Conservation (phyloP, 1,140 invertebrate species). For the Drosophila guanche region DNA sequence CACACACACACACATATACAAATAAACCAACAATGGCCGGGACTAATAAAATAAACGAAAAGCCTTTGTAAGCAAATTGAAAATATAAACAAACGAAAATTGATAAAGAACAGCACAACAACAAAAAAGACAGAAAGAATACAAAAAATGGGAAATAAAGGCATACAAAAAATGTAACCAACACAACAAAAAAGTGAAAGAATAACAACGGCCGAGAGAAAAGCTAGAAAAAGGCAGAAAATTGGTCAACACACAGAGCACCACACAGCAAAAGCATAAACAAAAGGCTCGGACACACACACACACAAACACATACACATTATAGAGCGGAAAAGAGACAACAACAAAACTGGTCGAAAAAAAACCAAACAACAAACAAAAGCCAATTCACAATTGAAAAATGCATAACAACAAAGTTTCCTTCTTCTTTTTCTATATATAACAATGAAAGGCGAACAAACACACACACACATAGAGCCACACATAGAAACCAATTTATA, state of each 20-base stretch:
- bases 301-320: slow-evolving; percentile 24
- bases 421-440: slow-evolving; percentile 2
- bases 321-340: slow-evolving; percentile 35
- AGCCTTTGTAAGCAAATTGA: slow-evolving; percentile 82
- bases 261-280: slow-evolving; percentile 56
- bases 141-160: slow-evolving; percentile 22
- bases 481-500: slow-evolving; percentile 64
- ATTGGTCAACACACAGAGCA: slow-evolving; percentile 31
- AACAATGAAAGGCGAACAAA: slow-evolving; percentile 38
- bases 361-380: slow-evolving; percentile 45
- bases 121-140: slow-evolving; percentile 2
- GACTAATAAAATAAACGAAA: slow-evolving; percentile 81
- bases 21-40: slow-evolving; percentile 56
- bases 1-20: slow-evolving; percentile 8
- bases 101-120: slow-evolving; percentile 54
- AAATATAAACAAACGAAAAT: slow-evolving; percentile 82
- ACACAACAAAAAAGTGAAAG: slow-evolving; percentile 38
- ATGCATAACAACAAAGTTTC: slow-evolving; percentile 65
- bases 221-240: slow-evolving; percentile 61
- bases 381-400: slow-evolving; percentile 55
- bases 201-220: slow-evolving; percentile 50
- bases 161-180: slow-evolving; percentile 34
- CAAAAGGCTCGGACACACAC: slow-evolving; percentile 34
- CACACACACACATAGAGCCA: slow-evolving; percentile 26
- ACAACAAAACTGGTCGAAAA: slow-evolving; percentile 34